Base-by-base conservation (phyloP, 2,113 vertebrate species). In the Ceyx cyanopectus region DNA sequence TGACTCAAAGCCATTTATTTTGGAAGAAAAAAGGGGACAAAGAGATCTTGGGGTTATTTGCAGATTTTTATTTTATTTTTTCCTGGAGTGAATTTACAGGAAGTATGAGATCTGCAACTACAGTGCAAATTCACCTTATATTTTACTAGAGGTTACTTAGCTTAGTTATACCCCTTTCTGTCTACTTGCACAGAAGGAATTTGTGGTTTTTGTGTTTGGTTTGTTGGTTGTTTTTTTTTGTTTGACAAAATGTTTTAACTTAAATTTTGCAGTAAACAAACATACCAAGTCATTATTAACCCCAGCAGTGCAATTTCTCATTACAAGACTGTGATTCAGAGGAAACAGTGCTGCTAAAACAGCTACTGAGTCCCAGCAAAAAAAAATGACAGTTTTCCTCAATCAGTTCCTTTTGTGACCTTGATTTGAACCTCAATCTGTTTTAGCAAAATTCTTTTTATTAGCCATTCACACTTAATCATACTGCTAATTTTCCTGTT, bases 351-450 rank as follows among this genome's bases (percentile, higher is more conserved):
- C 92, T 96, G 88, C 96, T 97, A 82, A 96, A 96, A 74, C 92
- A 87, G 95, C 97, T 94, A 84, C 90, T 1, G 46, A 86, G 75
- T 85, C 94, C 68, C 78, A 93, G 46, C 66, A 97, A 94, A 37
- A 37, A 32, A 37, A 97, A 97, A 96, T 81, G 97, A 92, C 91
- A 95, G 93, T 92, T 97, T 97, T 97, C 96, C 97, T 96, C 96
- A 96, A 95, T 97, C 96, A 95, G 94, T 96, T 97, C 92, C 97
- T 97, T 97, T 97, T 96, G 89, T 98, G 97, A 98, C 97, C 97
- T 97, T 95, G 89, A 97, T 96, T 97, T 97, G 97, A 98, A 98
- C 97, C 96, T 96, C 97, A 97, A 97, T 98, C 96, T 97, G 97
- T 97, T 97, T 95, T 94, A 97, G 96, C 95, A 92, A 92, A 96